Evolutionary conservation across 2,113 vertebrate genomes (phyloP), one percentile per base, ranked within the genome.

Genomic region (Albula glossodonta): DNA sequence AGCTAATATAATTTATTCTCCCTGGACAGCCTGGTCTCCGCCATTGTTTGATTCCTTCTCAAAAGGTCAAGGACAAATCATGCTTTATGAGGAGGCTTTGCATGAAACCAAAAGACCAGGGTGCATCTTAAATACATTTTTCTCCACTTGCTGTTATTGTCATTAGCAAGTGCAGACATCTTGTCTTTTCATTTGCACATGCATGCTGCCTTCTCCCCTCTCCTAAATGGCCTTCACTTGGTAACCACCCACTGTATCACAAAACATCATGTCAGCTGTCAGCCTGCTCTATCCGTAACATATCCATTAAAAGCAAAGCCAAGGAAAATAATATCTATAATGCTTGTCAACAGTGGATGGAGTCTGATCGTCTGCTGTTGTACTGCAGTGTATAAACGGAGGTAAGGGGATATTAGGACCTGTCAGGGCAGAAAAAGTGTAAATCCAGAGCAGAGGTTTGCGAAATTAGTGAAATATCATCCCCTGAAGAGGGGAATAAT

Each of bases 231-330:
- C 70, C n/a, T 31, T 70, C 22, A n/a, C 70, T 74, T 74, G 5
- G 70, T 74, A 74, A 74, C 70, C 70, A 74, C 70, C 70, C n/a
- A 74, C n/a, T n/a, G 70, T 74, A 74, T 74, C 70, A 74, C 70
- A 74, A 74, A 74, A 74, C 70, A 25, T 74, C 70, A 74, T 74
- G 70, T 74, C 70, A 74, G 70, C 70, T n/a, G 70, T 74, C 70
- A 74, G 70, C 70, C 70, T 74, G 70, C n/a, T 10, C 70, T 25
- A 31, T 31, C 70, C 8, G 70, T 74, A 74, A 74, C 70, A 19
- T 74, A 74, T 74, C 70, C 70, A 74, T 74, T 74, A 74, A 74
- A 74, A 74, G 70, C 70, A 74, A 31, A 74, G 70, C 70, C 70
- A n/a, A 74, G 70, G 70, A 74, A n/a, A 10, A 74, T 74, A 74